Percentiles rank a stretch among this genome's conserved stretches.
Evolutionary conservation across 2,113 vertebrate genomes (phyloP).

Genomic region (Dascyllus trimaculatus): DNA sequence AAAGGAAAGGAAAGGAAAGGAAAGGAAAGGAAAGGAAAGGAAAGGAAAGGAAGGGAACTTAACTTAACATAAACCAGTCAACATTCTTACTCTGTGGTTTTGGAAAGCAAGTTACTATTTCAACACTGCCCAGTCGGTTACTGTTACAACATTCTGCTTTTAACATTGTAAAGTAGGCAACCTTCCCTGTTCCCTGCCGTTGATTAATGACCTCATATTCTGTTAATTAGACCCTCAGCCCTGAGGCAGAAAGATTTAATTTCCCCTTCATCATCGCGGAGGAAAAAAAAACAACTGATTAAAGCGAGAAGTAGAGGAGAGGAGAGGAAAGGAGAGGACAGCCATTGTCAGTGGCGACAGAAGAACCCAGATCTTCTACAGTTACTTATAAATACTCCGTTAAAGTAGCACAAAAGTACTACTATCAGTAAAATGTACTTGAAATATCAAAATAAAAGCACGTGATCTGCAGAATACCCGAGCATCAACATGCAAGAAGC

Average conservation of each 20-base stretch:
- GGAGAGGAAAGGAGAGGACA: neutral
- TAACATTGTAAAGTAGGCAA: conserved; percentile 79
- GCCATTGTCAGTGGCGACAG: neutral
- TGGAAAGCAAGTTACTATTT: conserved; percentile 64
- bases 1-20: neutral
- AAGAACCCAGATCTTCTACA: conserved; percentile 1
- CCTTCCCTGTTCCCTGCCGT: conserved; percentile 85
- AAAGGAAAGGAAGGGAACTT: neutral
- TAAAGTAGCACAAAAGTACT: neutral
- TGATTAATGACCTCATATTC: conserved; percentile 98
- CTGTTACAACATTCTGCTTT: conserved; percentile 70
- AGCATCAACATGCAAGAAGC: conserved; percentile 1
- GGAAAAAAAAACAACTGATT: conserved; percentile 86
- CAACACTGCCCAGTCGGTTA: conserved; percentile 48
- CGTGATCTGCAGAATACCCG: neutral
- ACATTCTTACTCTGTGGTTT: conserved; percentile 41
- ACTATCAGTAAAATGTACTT: conserved; percentile 1
- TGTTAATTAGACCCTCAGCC: conserved; percentile 91
- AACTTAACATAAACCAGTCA: neutral
- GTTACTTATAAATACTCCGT: neutral
- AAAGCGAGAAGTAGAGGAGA: conserved; percentile 85
- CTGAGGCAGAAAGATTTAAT: conserved; percentile 94
- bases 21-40: neutral
- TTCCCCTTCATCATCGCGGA: conserved; percentile 89
- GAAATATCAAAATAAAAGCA: conserved; percentile 6